phyloP scores from a whole-genome alignment of 2,888 invertebrate species.

The Pterostichus madidus region DNA sequence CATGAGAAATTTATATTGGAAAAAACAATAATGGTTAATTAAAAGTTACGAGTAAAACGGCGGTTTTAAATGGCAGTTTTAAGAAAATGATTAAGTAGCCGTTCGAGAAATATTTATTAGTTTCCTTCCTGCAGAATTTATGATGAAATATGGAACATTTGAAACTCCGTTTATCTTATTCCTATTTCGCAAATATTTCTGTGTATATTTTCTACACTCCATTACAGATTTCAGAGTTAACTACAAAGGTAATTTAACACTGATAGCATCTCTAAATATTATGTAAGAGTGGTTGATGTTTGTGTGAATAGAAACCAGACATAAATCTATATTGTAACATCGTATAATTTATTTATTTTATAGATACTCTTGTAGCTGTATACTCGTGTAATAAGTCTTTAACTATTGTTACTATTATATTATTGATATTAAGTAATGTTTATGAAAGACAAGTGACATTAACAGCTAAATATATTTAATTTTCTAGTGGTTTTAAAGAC shows the following conservation, averaged over 20 bases:
- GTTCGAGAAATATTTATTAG: slow-evolving; percentile 18
- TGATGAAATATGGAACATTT: slow-evolving; percentile 24
- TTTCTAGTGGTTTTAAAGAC: too few relatives aligned
- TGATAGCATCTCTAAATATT: slow-evolving; percentile 33
- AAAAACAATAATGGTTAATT: slow-evolving; percentile 24
- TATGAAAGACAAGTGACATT: too few relatives aligned
- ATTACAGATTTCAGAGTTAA: slow-evolving; percentile 42
- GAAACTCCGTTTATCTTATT: slow-evolving; percentile 17
- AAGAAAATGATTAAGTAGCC: slow-evolving; percentile 17
- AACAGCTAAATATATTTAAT: too few relatives aligned
- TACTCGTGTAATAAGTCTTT: too few relatives aligned
- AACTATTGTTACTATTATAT: too few relatives aligned
- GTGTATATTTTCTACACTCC: slow-evolving; percentile 3
- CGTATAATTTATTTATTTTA: slow-evolving; percentile 19
- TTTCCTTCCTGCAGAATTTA: slow-evolving; percentile 23
- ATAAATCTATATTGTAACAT: slow-evolving; percentile 3
- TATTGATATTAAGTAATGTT: too few relatives aligned
- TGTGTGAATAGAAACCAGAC: slow-evolving; percentile 38
- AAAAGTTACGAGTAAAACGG: slow-evolving; percentile 17
- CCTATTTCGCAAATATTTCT: neutral
- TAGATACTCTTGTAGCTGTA: neutral
- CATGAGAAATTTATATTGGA: neutral
- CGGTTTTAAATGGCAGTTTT: slow-evolving; percentile 22
- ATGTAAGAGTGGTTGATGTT: slow-evolving; percentile 10
- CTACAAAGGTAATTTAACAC: slow-evolving; percentile 30